Base-by-base conservation (phyloP, 2,113 vertebrate species). In the Neolamprologus falcicula region DNA sequence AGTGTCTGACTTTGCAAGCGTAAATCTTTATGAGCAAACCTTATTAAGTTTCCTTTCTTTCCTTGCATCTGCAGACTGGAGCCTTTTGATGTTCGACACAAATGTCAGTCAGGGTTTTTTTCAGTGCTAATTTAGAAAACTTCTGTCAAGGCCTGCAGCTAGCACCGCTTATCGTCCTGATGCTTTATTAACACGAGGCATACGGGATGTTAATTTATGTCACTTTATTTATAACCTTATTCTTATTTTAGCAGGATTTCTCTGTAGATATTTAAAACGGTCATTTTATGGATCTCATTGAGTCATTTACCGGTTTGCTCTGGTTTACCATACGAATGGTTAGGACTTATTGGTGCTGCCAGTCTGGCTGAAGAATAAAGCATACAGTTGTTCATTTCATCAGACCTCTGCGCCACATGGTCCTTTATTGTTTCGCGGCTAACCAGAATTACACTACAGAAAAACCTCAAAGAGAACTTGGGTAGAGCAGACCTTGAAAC, bases 21-120 rank as follows among this genome's bases (percentile, higher is more conserved):
- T 95, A 96, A 95, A 94, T 92, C 92, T 92, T 88, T 89, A 85
- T 73, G 54, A 91, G 21, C 57, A 79, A 80, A 80, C 57, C 84
- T 94, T 94, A 92, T 93, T 91, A 92, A 86, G 81, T 88, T 93
- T 79, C 84, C 85, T 54, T 31, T 88, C 90, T 61, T 37, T 12
- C 17, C 26, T 88, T 59, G 61, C 83, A 73, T 91, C 86, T 87
- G 35, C 57, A 80, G 73, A 66, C 24, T 21, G 45, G 16, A 68
- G 33, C 17, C 26, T 83, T 95, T 93, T 94, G 87, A 96, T 93
- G 92, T 91, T 86, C 73, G 90, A 87, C 93, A 84, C 93, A 89
- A 84, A 92, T 92, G 90, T 87, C 87, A 47, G 28, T 16, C 59
- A 84, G n/a, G 79, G 85, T 92, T 90, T 76, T 78, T 88, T 91